These are phyloP conservation scores for Sinocyclocheilus maitianheensis DNA, from an alignment of 2,113 vertebrate genomes.

Conservation along the genomic window DNA sequence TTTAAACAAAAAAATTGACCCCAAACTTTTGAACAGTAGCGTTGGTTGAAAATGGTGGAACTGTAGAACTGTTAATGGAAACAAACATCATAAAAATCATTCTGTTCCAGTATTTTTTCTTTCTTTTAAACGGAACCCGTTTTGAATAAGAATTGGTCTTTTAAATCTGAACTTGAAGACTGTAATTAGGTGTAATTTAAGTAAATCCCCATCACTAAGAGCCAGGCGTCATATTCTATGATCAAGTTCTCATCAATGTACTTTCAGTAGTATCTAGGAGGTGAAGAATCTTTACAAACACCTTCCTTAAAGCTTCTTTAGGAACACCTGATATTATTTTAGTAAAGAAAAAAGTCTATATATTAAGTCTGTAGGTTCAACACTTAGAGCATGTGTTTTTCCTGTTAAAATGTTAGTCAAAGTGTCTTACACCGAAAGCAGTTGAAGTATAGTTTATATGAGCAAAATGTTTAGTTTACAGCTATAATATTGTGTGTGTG, in stretches of 20 bases:
- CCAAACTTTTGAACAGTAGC: neutral
- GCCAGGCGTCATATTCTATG: neutral
- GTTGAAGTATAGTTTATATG: neutral
- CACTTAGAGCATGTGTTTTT: neutral
- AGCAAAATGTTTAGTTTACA: neutral
- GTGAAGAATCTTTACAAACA: neutral
- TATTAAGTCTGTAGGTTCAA: neutral
- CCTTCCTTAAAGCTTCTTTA: neutral
- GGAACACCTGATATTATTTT: neutral
- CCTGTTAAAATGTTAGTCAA: neutral
- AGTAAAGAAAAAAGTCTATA: neutral
- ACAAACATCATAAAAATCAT: neutral
- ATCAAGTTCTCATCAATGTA: neutral
- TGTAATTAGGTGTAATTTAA: slow-evolving; percentile 9
- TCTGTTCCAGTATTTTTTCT: neutral
- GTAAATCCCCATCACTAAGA: neutral
- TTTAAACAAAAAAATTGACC: too few species aligned
- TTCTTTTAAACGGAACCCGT: neutral
- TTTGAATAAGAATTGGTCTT: neutral
- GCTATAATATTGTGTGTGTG: slow-evolving; percentile 24
- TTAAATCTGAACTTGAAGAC: neutral
- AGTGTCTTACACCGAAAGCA: neutral
- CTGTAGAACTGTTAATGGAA: neutral
- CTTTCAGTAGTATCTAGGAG: neutral
- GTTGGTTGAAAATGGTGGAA: neutral